Evolutionary conservation across 2,113 vertebrate genomes (phyloP).

Genomic region (Ifrita kowaldi): DNA sequence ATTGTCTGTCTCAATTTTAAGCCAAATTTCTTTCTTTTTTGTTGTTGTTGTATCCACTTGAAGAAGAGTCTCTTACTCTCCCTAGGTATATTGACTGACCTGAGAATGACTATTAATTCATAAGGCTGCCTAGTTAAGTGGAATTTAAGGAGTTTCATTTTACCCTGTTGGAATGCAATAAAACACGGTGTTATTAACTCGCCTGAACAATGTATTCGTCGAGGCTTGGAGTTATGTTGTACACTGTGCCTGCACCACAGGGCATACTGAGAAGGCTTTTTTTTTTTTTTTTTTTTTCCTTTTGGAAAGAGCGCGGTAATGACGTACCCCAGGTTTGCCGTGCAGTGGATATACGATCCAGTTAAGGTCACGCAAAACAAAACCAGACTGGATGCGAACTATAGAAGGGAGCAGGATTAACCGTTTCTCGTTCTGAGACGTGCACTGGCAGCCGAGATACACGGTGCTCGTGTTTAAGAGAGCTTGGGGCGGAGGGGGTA

Average conservation of each 20-base stretch:
- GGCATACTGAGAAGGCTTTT: background rate
- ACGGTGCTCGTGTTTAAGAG: background rate
- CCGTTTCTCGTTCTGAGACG: background rate
- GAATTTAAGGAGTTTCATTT: constrained; percentile 60
- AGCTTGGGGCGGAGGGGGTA: background rate
- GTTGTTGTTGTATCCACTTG: background rate
- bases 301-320: background rate
- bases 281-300: background rate
- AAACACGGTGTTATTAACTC: constrained; percentile 27
- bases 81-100: background rate
- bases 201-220: constrained; percentile 6
- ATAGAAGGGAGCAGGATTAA: background rate
- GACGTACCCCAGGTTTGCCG: background rate
- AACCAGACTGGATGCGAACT: background rate
- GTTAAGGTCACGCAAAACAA: constrained; percentile 20
- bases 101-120: constrained; percentile 39
- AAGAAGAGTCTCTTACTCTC: constrained; percentile 35
- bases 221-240: constrained; percentile 3
- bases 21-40: background rate
- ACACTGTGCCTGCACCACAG: background rate
- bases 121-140: constrained; percentile 50
- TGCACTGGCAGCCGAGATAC: background rate
- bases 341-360: background rate
- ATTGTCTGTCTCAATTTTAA: background rate
- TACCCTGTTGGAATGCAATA: constrained; percentile 39